Conservation (phyloP, 1,140 invertebrate genomes). For the Neodiprion lecontei region DNA sequence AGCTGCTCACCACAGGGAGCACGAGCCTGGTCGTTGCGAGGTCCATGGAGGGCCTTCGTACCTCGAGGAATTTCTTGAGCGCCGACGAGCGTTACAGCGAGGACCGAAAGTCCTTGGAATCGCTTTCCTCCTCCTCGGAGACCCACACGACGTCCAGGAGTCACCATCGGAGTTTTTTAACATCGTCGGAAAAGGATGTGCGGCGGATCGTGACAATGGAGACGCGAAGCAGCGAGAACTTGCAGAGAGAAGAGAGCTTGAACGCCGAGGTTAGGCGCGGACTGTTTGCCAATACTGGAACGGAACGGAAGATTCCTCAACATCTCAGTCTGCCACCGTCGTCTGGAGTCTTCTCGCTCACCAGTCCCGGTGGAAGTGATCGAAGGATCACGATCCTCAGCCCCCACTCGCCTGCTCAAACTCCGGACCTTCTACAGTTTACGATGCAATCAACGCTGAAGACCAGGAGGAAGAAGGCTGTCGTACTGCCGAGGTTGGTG, state of each 20-base stretch:
- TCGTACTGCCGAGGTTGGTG: constrained; percentile 77
- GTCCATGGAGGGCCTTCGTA: constrained; percentile 73
- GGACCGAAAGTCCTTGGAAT: constrained; percentile 54
- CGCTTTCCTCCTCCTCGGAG: constrained; percentile 53
- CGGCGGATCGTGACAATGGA: constrained; percentile 63
- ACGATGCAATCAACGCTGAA: constrained; percentile 65
- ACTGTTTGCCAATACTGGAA: constrained; percentile 68
- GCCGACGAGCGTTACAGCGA: constrained; percentile 53
- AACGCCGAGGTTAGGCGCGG: constrained; percentile 72
- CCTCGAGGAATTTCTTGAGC: constrained; percentile 52
- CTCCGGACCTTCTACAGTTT: constrained; percentile 67
- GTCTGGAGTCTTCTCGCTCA: constrained; percentile 61
- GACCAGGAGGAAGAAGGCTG: constrained; percentile 72
- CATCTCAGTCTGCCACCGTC: constrained; percentile 75
- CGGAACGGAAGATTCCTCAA: constrained; percentile 67
- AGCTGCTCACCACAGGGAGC: constrained; percentile 64
- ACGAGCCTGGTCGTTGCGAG: constrained; percentile 67
- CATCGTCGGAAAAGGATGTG: constrained; percentile 71
- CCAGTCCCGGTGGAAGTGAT: constrained; percentile 63
- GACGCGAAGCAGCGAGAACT: constrained; percentile 66
- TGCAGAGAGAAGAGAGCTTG: constrained; percentile 63
- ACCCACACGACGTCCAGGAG: constrained; percentile 58
- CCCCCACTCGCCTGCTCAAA: constrained; percentile 72
- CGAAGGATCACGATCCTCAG: constrained; percentile 75
- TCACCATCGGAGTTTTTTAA: constrained; percentile 65